These are phyloP conservation scores for Xylocampa areola DNA, from an alignment of 2,888 invertebrate genomes.

Conservation along the genomic window DNA sequence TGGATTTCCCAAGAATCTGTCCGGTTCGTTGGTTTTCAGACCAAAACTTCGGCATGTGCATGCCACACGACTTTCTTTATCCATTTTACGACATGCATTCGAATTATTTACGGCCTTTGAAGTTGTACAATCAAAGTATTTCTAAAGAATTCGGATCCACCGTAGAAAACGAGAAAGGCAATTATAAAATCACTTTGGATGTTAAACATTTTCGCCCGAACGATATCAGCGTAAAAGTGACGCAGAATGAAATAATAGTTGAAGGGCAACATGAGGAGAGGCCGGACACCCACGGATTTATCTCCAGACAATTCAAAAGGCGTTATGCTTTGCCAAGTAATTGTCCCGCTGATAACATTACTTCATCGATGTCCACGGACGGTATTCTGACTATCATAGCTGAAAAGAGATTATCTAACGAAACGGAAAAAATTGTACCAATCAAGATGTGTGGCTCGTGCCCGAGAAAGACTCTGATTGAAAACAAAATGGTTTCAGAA, in stretches of 20 bases:
- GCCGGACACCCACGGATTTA: constrained; percentile 82
- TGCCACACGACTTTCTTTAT: constrained; percentile 64
- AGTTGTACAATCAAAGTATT: constrained; percentile 55
- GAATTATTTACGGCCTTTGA: constrained; percentile 71
- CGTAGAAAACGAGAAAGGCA: constrained; percentile 69
- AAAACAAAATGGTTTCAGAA: constrained; percentile 40
- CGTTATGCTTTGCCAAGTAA: constrained; percentile 80
- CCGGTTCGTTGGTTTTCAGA: constrained; percentile 57
- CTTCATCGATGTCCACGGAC: constrained; percentile 71
- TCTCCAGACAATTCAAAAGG: constrained; percentile 83
- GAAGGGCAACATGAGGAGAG: constrained; percentile 89
- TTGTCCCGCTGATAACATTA: constrained; percentile 65
- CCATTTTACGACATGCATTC: constrained; percentile 60
- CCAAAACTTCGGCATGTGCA: constrained; percentile 54
- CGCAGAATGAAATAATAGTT: constrained; percentile 90
- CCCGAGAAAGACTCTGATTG: constrained; percentile 34
- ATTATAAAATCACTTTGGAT: constrained; percentile 90
- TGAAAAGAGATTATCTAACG: constrained; percentile 49
- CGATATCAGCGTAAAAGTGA: constrained; percentile 92
- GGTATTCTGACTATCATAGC: constrained; percentile 68
- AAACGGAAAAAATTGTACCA: constrained; percentile 66
- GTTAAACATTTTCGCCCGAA: constrained; percentile 92
- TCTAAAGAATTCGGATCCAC: constrained; percentile 68
- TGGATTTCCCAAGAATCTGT: constrained; percentile 61
- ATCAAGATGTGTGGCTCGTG: constrained; percentile 63